Evolutionary conservation across 2,888 invertebrate species (phyloP).

Genomic region (Byasa hedistus): DNA sequence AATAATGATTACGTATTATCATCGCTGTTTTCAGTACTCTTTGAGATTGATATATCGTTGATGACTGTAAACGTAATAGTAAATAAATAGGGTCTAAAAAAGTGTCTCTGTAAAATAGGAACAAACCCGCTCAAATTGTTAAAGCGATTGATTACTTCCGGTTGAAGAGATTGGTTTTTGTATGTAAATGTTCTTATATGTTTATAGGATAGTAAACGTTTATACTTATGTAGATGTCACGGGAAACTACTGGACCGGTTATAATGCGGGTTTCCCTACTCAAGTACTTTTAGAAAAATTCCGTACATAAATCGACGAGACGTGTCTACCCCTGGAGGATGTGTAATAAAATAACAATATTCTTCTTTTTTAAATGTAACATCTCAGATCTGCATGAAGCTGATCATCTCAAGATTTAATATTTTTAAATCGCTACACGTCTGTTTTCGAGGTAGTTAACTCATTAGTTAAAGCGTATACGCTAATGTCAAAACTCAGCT

Average conservation of each 20-base stretch:
- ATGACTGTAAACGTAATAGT: neutral
- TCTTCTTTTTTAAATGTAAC: neutral
- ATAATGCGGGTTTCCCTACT: neutral
- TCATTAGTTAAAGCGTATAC: too few relatives aligned
- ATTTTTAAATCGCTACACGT: too few relatives aligned
- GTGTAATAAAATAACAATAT: neutral
- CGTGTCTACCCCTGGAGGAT: too few relatives aligned
- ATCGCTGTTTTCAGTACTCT: neutral
- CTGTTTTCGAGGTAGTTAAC: too few relatives aligned
- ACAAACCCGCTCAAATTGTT: neutral
- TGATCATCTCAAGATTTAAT: neutral
- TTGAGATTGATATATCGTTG: neutral
- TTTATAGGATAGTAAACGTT: neutral
- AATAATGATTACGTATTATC: too few relatives aligned
- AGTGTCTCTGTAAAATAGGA: slow-evolving; percentile 1
- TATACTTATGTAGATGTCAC: neutral
- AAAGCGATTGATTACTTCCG: neutral
- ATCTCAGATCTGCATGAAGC: neutral
- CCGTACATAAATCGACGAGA: neutral
- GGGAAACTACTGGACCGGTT: neutral
- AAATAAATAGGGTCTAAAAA: neutral
- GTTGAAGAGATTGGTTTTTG: slow-evolving; percentile 12
- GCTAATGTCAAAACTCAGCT: too few relatives aligned
- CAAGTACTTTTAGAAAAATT: neutral
- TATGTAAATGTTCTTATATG: neutral